A percentile compares a stretch with the other conserved stretches of the same genome.
Evolutionary conservation across 1,140 invertebrate species (phyloP).

Genomic region (Eumaeus atala): DNA sequence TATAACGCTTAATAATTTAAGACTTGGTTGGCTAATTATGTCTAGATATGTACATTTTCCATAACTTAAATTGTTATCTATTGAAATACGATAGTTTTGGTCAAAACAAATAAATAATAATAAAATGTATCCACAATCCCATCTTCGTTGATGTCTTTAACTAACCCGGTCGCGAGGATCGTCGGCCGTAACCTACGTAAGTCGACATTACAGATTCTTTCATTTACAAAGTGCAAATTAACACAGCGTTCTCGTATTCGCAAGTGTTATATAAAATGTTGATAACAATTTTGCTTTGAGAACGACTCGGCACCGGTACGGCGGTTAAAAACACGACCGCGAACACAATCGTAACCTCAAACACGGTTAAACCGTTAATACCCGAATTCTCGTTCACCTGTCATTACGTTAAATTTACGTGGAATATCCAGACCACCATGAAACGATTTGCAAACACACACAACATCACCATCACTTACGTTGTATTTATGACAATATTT

Average conservation of each 20-base stretch:
- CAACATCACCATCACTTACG: constrained; percentile 47
- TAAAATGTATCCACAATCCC: background rate
- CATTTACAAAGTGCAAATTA: constrained; percentile 1
- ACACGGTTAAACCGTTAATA: constrained; percentile 39
- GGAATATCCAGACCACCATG: constrained; percentile 31
- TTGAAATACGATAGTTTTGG: constrained; percentile 1
- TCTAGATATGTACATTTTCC: constrained; percentile 5
- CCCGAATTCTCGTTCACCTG: constrained; percentile 39
- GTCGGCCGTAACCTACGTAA: constrained; percentile 39
- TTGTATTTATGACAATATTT: constrained; percentile 50
- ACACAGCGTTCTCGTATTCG: constrained; percentile 17
- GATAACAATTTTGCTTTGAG: constrained; percentile 54
- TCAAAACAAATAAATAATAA: constrained; percentile 2
- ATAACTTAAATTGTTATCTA: constrained; percentile 5
- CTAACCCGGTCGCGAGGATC: constrained; percentile 39
- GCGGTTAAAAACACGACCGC: constrained; percentile 38
- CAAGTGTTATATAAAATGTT: constrained; percentile 33
- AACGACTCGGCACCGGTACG: constrained; percentile 33
- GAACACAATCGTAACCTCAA: constrained; percentile 46
- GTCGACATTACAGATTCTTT: constrained; percentile 9
- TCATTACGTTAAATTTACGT: constrained; percentile 21
- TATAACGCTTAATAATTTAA: too few species aligned
- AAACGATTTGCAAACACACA: constrained; percentile 38
- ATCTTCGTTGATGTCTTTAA: constrained; percentile 48
- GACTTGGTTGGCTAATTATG: too few species aligned